Percentiles rank a stretch among this genome's conserved stretches.
Evolutionary conservation across 2,888 invertebrate genomes (phyloP).

Genomic region (Branchinecta sandiegonensis): DNA sequence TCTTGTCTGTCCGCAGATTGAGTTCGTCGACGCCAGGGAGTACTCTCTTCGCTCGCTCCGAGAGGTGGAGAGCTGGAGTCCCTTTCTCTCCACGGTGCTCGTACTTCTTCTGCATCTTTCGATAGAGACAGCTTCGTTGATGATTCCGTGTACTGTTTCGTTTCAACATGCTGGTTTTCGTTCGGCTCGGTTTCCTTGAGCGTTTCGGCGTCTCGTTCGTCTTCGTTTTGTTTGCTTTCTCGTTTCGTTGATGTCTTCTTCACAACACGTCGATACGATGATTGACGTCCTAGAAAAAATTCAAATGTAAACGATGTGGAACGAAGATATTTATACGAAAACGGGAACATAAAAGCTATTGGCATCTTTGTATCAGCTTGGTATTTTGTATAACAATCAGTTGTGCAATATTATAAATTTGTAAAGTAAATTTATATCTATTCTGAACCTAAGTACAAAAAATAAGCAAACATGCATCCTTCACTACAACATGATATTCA

Average conservation of each 20-base stretch:
- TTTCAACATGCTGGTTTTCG: background rate
- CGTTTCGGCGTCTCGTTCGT: background rate
- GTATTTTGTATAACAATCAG: no score
- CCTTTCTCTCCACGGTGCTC: background rate
- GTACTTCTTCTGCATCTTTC: background rate
- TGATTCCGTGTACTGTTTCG: background rate
- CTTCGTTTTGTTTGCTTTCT: background rate
- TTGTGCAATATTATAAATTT: no score
- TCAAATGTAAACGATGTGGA: no score
- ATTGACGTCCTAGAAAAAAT: conserved; percentile 1
- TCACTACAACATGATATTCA: no score
- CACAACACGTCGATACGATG: background rate
- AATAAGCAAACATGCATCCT: no score
- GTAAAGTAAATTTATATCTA: no score
- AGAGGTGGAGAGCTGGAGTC: conserved; percentile 10
- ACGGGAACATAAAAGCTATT: no score
- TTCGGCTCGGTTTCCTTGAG: background rate
- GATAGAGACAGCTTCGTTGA: background rate
- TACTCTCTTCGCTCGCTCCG: background rate
- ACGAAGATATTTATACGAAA: no score
- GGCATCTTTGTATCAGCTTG: no score
- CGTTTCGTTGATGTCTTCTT: conserved; percentile 1
- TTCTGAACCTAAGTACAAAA: no score
- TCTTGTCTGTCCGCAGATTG: conserved; percentile 4
- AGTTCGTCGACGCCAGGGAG: conserved; percentile 4